Percentiles rank a stretch among this genome's conserved stretches.
These are phyloP conservation scores for Hymenopus coronatus DNA, from an alignment of 2,888 invertebrate species.

Conservation along the genomic window DNA sequence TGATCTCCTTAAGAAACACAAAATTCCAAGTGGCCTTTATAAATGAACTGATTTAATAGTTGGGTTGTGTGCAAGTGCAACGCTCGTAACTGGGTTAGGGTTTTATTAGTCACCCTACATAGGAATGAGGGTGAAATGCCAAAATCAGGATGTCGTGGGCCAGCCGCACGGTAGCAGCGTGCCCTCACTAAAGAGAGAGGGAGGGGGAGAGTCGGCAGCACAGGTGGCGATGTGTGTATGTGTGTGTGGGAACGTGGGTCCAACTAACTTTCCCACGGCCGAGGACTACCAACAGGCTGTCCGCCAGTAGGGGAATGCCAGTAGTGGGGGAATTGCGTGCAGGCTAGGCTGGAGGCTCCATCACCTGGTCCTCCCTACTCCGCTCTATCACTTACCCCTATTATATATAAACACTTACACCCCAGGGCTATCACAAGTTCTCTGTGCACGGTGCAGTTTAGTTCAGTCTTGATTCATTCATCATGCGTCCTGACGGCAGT, in stretches of 20 bases:
- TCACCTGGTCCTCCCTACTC: conserved; percentile 15
- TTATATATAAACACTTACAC: conserved; percentile 18
- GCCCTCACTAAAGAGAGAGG: conserved; percentile 6
- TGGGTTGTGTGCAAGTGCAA: too few species aligned
- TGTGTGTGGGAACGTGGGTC: conserved; percentile 57
- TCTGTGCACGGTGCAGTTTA: background rate
- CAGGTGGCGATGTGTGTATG: conserved; percentile 51
- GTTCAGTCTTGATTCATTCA: background rate
- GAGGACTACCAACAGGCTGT: background rate
- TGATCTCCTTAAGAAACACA: too few species aligned
- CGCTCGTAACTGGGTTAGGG: too few species aligned
- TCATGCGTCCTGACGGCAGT: conserved; percentile 32
- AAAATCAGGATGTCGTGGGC: background rate
- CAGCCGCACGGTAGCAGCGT: background rate
- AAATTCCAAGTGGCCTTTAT: too few species aligned
- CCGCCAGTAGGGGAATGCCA: conserved; percentile 1
- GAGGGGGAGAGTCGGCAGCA: conserved; percentile 18
- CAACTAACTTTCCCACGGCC: conserved; percentile 57
- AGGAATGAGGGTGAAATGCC: background rate
- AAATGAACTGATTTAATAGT: too few species aligned
- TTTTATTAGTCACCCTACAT: too few species aligned
- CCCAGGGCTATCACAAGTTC: conserved; percentile 11
- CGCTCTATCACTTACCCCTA: conserved; percentile 19
- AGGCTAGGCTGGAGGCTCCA: background rate
- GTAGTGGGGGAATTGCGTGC: background rate